A percentile compares a stretch with the other conserved stretches of the same genome.
Conservation (phyloP, 2,797 vertebrate genomes). For the Bufotes viridis region DNA sequence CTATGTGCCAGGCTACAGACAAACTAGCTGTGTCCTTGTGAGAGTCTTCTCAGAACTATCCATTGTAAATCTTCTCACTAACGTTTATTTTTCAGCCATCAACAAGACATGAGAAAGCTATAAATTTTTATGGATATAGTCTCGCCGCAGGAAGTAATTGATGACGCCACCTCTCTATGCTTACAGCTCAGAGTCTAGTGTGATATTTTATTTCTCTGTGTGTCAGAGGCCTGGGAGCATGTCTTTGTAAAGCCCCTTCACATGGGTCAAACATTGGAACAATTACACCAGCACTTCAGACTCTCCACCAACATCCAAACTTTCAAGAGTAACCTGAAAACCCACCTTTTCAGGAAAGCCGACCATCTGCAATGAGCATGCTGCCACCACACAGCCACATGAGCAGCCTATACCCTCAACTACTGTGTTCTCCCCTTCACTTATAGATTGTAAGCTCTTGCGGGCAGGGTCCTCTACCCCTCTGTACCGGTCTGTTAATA, state of each 20-base stretch:
- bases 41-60: conserved; percentile 6
- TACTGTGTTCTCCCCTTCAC: too few species aligned
- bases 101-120: conserved; percentile 23
- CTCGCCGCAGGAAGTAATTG: neutral
- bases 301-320: too few species aligned
- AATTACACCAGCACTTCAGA: neutral
- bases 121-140: conserved; percentile 45
- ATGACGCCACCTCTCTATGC: conserved; percentile 12
- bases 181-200: neutral
- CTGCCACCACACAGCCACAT: too few species aligned
- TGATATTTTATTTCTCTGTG: neutral
- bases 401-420: too few species aligned
- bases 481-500: too few species aligned
- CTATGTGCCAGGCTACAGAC: conserved; percentile 1
- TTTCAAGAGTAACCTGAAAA: too few species aligned
- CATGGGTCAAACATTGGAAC: neutral
- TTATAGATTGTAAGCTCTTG: too few species aligned
- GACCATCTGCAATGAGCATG: too few species aligned
- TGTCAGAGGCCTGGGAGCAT: neutral
- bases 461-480: too few species aligned
- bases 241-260: neutral
- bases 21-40: conserved; percentile 28
- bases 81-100: conserved; percentile 31
- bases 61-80: conserved; percentile 35
- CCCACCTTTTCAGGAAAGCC: too few species aligned